These are phyloP conservation scores for Peromyscus maniculatus DNA, from an alignment of 2,113 vertebrate species.

Conservation along the genomic window DNA sequence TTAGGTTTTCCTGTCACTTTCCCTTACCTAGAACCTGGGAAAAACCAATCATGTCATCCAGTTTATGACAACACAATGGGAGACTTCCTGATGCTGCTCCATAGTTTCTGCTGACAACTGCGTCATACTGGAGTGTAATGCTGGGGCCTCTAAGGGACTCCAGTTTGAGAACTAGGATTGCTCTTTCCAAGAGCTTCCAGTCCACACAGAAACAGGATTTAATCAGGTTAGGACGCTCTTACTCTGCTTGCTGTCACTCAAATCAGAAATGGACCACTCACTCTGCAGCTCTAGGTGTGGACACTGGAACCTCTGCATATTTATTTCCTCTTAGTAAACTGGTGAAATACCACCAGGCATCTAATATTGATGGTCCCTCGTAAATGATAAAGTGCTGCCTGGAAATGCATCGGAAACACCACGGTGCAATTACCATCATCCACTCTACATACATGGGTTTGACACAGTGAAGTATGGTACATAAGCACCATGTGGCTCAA, in stretches of 20 bases:
- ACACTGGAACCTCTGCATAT: constrained; percentile 72
- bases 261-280: constrained; percentile 71
- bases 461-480: constrained; percentile 89
- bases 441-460: constrained; percentile 86
- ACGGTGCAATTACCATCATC: constrained; percentile 87
- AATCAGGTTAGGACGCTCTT: neutral
- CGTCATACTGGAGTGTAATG: neutral
- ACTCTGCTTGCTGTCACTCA: constrained; percentile 56
- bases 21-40: neutral
- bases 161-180: neutral
- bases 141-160: neutral
- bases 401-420: constrained; percentile 83
- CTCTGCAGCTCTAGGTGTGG: constrained; percentile 66
- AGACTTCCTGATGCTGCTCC: constrained; percentile 9
- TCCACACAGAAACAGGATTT: constrained; percentile 59
- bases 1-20: neutral
- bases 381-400: constrained; percentile 77
- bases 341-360: constrained; percentile 81
- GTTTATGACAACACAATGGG: neutral
- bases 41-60: constrained; percentile 3
- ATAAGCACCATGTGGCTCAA: constrained; percentile 90
- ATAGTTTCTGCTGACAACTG: constrained; percentile 19
- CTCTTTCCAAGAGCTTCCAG: constrained; percentile 10
- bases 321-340: constrained; percentile 82
- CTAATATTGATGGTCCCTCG: constrained; percentile 83